Evolutionary conservation across 2,113 vertebrate species (phyloP).

Genomic region (Oryzias celebensis): DNA sequence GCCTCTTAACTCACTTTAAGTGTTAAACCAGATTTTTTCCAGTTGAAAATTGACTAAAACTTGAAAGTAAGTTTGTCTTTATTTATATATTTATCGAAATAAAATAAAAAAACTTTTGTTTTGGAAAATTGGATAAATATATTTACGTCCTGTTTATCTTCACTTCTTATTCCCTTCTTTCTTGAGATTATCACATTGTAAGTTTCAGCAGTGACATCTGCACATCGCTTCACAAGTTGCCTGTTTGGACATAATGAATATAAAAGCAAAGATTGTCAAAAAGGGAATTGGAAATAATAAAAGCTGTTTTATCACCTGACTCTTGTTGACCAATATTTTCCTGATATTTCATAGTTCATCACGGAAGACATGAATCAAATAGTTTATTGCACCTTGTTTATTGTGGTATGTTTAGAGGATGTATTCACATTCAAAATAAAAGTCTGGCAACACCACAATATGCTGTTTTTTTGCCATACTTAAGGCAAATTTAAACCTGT

Average conservation of each 20-base stretch:
- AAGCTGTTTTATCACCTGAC: constrained; percentile 19
- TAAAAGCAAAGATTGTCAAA: constrained; percentile 55
- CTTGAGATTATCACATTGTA: neutral
- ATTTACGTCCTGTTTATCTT: constrained; percentile 8
- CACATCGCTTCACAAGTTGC: constrained; percentile 68
- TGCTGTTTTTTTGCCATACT: too few relatives aligned
- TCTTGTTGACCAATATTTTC: constrained; percentile 7
- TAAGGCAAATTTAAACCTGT: too few relatives aligned
- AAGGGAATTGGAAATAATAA: constrained; percentile 55
- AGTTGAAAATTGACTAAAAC: constrained; percentile 36
- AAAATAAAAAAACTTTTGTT: too few relatives aligned
- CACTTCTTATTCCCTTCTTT: constrained; percentile 15
- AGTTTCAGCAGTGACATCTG: constrained; percentile 33
- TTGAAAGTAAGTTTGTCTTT: neutral
- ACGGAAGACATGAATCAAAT: constrained; percentile 5
- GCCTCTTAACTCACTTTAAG: constrained; percentile 32
- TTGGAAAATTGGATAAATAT: neutral
- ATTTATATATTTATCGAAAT: too few relatives aligned
- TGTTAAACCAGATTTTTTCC: constrained; percentile 15
- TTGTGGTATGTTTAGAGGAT: neutral
- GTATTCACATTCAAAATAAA: neutral
- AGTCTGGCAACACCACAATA: neutral
- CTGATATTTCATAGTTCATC: neutral
- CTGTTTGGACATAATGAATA: constrained; percentile 60
- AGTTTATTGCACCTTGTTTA: neutral